Evolutionary conservation across 2,888 invertebrate species (phyloP).

Genomic region (Oxycera nigricornis): DNA sequence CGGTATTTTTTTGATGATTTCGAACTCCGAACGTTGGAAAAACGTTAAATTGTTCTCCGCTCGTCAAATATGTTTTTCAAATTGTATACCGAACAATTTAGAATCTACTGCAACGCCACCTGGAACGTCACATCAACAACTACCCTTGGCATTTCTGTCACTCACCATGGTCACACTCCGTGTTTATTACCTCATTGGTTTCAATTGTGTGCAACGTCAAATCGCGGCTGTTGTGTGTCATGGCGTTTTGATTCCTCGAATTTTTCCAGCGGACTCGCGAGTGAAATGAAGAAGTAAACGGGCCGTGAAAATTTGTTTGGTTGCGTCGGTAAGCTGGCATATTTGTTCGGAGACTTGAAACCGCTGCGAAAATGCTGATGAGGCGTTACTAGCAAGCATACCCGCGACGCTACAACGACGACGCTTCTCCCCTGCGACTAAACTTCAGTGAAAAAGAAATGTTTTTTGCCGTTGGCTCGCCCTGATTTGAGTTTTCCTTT

Average conservation of each 20-base stretch:
- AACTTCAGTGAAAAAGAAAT: not conserved
- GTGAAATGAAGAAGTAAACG: not conserved
- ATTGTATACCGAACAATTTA: too few species aligned
- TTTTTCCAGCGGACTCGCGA: not conserved
- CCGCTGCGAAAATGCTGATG: not conserved
- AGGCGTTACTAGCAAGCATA: not conserved
- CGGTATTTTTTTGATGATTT: too few species aligned
- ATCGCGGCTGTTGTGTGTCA: slow-evolving; percentile 22
- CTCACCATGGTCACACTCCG: not conserved
- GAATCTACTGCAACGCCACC: not conserved
- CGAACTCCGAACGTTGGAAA: too few species aligned
- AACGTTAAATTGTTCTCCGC: too few species aligned
- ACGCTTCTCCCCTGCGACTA: slow-evolving; percentile 19
- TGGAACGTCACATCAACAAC: not conserved
- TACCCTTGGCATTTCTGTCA: slow-evolving; percentile 13
- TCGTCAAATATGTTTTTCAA: too few species aligned
- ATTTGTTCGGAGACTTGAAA: not conserved
- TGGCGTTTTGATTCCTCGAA: slow-evolving; percentile 38
- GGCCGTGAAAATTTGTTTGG: not conserved
- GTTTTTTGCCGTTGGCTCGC: slow-evolving; percentile 8
- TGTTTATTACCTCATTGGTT: not conserved
- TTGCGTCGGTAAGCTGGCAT: not conserved
- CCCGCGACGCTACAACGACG: not conserved
- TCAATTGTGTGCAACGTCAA: slow-evolving; percentile 22
- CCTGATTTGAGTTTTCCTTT: slow-evolving; percentile 3